These are phyloP conservation scores for Oxyura jamaicensis DNA, from an alignment of 2,113 vertebrate genomes.

Conservation along the genomic window DNA sequence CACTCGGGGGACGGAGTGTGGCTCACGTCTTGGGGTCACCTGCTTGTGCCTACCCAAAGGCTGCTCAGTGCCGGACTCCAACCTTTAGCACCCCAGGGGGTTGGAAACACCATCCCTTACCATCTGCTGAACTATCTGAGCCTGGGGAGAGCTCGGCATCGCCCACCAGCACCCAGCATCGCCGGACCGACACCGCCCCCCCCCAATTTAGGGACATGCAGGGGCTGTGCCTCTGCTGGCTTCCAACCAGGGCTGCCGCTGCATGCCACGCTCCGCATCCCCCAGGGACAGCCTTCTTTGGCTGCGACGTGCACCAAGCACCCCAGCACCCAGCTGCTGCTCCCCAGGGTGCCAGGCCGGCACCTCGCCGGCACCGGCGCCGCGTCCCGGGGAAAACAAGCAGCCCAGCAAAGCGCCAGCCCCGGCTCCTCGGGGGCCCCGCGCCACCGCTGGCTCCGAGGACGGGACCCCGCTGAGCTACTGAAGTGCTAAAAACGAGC, in stretches of 20 bases:
- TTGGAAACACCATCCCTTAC: fast-evolving
- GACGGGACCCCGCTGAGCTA: neutral
- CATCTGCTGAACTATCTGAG: neutral
- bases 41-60: neutral
- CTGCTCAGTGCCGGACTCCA: neutral
- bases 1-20: fast-evolving
- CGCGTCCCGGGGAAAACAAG: fast-evolving
- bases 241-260: neutral
- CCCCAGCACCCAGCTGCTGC: neutral
- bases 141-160: neutral
- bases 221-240: neutral
- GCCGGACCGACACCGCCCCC: neutral
- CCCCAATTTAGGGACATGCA: neutral
- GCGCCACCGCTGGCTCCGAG: neutral
- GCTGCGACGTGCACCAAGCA: fast-evolving
- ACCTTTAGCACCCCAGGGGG: neutral
- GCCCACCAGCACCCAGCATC: neutral
- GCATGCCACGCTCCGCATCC: neutral
- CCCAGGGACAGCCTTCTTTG: neutral
- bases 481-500: neutral
- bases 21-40: neutral
- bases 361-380: neutral
- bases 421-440: neutral
- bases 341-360: fast-evolving
- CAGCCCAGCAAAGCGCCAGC: neutral